Base-by-base conservation (phyloP, 2,888 invertebrate species). In the Piscicola geometra region DNA sequence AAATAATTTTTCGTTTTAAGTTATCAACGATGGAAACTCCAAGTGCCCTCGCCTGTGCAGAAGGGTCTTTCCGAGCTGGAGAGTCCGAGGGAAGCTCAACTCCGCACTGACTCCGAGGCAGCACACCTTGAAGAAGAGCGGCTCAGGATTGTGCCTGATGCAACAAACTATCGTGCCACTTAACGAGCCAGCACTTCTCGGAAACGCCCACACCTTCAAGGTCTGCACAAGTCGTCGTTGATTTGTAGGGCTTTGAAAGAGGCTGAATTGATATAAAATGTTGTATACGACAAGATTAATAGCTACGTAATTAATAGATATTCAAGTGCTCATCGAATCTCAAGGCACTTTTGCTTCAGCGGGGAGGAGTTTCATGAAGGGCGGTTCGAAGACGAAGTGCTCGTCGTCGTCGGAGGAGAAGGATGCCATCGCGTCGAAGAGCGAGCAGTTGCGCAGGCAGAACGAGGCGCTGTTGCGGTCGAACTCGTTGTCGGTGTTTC, bases 101-200 rank as follows among this genome's bases (percentile, higher is more conserved):
- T 85, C 84, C 1, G 86, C 86, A 33, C 83, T 78, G 77, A 84
- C 84, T 12, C 84, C 86, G 77, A 83, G 82, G 81, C 84, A 84
- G 60, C 80, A 77, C 25, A 86, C 76, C 76, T 85, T 84, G 80
- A 86, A 86, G 32, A 84, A 81, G 36, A 85, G 81, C 3, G 86
- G 85, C 76, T 86, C 86, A 3, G 86, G 86, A 77, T 86, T 86
- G 76, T 86, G 86, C 67, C 83, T 79, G 15, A 86, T 81, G 80
- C 86, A 86, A 77, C 85, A 85, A 0, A 86, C 83, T 30, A 86
- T 79, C 1, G 83, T 80, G 77, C 86, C 86, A 52, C 84, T 83
- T 76, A 82, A 85, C 18, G 81, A 81, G 21, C 83, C 84, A 0
- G 83, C 82, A 5, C 80, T 80, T 77, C 82, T 83, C 5, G 86